Evolutionary conservation across 2,113 vertebrate genomes (phyloP).

Genomic region (Ariopsis seemanni): DNA sequence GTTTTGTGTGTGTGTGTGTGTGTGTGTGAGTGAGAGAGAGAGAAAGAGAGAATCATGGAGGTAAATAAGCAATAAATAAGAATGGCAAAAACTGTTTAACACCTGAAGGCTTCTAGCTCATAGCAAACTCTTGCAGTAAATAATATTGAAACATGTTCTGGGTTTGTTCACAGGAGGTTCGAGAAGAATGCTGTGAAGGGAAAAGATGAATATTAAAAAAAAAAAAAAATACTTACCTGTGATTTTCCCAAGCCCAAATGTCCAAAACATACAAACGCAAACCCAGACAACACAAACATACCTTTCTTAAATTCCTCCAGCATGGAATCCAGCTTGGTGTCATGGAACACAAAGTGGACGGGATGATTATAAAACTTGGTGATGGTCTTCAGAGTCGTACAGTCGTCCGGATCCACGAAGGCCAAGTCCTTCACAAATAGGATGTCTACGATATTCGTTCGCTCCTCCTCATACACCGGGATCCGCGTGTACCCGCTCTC

Average conservation of each 20-base stretch:
- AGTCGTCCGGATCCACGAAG: conserved; percentile 93
- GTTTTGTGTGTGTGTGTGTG: neutral
- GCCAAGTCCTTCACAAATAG: conserved; percentile 93
- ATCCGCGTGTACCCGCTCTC: conserved; percentile 94
- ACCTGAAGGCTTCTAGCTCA: neutral
- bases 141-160: no score
- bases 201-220: neutral
- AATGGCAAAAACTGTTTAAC: neutral
- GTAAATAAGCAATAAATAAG: neutral
- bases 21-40: neutral
- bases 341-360: conserved; percentile 93
- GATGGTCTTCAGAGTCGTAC: conserved; percentile 93
- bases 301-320: conserved; percentile 99
- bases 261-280: neutral
- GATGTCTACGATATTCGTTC: conserved; percentile 92
- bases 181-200: neutral
- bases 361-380: conserved; percentile 98
- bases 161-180: neutral
- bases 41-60: neutral
- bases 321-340: conserved; percentile 96
- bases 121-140: neutral
- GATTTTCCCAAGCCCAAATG: neutral
- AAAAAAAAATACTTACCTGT: neutral
- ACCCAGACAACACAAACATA: conserved; percentile 55
- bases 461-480: conserved; percentile 87